Evolutionary conservation across 2,797 vertebrate species (phyloP).

Genomic region (Aulostomus chinensis): DNA sequence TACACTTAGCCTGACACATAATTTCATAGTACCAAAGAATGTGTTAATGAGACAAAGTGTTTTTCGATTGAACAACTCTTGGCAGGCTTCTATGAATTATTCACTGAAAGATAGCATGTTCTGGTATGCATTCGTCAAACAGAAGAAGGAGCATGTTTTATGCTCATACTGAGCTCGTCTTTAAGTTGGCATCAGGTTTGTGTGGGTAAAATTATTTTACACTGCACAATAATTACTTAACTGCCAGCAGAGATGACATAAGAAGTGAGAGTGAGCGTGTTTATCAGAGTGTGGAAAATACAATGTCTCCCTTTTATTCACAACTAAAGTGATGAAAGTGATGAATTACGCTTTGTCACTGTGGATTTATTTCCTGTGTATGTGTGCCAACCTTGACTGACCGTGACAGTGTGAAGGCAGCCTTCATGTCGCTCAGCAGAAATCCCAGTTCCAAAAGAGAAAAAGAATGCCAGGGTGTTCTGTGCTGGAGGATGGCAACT

Average conservation of each 20-base stretch:
- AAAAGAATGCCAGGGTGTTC: constrained; percentile 33
- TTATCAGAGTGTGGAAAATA: constrained; percentile 30
- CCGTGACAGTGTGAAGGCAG: constrained; percentile 51
- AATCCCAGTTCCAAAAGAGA: constrained; percentile 27
- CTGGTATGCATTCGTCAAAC: constrained; percentile 33
- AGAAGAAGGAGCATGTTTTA: constrained; percentile 40
- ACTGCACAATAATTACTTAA: constrained; percentile 14
- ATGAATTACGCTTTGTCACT: constrained; percentile 55
- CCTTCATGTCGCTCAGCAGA: constrained; percentile 42
- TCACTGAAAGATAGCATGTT: constrained; percentile 66
- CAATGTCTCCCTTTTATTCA: constrained; percentile 43
- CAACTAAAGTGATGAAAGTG: constrained; percentile 43
- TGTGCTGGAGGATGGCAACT: constrained; percentile 58
- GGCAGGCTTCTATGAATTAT: constrained; percentile 70
- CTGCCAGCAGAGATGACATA: constrained; percentile 23
- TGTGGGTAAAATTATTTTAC: constrained; percentile 19
- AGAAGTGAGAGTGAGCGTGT: constrained; percentile 38
- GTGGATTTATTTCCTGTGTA: constrained; percentile 60
- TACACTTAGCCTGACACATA: constrained; percentile 75
- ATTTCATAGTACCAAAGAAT: constrained; percentile 74
- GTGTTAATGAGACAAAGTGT: constrained; percentile 79
- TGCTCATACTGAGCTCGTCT: constrained; percentile 29
- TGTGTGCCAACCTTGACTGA: constrained; percentile 49
- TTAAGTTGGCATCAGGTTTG: constrained; percentile 26
- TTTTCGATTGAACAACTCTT: constrained; percentile 69